Percentiles rank a stretch among this genome's conserved stretches.
Evolutionary conservation across 2,888 invertebrate species (phyloP).

Genomic region (Apamea epomidion): DNA sequence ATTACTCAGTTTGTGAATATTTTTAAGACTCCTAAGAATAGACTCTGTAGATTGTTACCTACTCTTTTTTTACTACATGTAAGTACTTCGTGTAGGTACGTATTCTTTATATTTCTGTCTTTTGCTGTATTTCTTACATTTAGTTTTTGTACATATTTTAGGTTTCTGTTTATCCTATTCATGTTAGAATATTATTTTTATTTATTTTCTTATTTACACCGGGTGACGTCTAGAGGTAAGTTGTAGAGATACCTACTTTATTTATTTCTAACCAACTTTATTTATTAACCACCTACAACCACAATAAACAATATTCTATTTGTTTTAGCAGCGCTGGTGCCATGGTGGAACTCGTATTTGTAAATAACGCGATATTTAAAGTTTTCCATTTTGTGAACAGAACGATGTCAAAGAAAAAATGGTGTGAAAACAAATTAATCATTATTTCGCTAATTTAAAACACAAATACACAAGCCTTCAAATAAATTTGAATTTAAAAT

Average conservation of each 20-base stretch:
- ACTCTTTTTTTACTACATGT: background rate
- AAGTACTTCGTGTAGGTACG: background rate
- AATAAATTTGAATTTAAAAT: no score
- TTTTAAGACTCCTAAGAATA: background rate
- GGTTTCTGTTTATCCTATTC: background rate
- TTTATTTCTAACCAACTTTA: background rate
- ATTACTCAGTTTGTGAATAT: background rate
- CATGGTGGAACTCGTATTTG: no score
- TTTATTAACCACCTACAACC: background rate
- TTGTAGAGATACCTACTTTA: background rate
- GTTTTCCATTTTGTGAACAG: no score
- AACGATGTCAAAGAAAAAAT: no score
- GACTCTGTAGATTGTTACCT: background rate
- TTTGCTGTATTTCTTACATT: background rate
- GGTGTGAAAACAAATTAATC: no score
- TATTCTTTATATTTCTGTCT: background rate
- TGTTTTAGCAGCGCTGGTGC: no score
- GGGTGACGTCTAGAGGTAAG: no score
- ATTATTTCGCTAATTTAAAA: no score
- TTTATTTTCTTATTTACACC: background rate
- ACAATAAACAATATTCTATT: background rate
- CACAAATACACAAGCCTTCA: no score
- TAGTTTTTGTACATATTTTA: background rate
- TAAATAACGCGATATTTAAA: no score
- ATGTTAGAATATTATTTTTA: background rate